Evolutionary conservation across 2,797 vertebrate genomes (phyloP).

Genomic region (Xenentodon cancila): DNA sequence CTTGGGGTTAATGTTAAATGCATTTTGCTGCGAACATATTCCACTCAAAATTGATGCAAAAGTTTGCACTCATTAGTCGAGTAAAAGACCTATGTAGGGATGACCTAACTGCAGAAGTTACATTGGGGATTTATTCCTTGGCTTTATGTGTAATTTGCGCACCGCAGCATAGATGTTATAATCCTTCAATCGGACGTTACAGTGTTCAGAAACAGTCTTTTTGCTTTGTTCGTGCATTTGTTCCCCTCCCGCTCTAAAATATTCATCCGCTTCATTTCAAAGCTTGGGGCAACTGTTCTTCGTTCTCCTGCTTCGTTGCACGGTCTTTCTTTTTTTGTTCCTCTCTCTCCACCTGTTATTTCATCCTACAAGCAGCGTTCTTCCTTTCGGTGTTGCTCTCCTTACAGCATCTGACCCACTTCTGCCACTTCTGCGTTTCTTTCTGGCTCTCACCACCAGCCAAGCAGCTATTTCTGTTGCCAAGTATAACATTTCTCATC

Average conservation of each 20-base stretch:
- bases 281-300: conserved; percentile 13
- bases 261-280: conserved; percentile 27
- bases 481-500: conserved; percentile 79
- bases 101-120: too few relatives aligned
- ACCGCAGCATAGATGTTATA: not conserved
- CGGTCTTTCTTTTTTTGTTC: conserved; percentile 1
- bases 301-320: conserved; percentile 15
- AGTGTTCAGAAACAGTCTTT: not conserved
- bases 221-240: not conserved
- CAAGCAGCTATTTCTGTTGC: conserved; percentile 71
- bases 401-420: conserved; percentile 74
- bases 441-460: conserved; percentile 51
- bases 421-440: conserved; percentile 47
- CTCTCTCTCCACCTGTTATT: conserved; percentile 40
- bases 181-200: not conserved
- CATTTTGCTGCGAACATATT: too few relatives aligned
- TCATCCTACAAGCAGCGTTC: conserved; percentile 18
- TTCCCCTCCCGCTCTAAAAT: conserved; percentile 2
- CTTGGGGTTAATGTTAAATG: too few relatives aligned
- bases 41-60: too few relatives aligned
- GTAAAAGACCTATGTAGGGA: too few relatives aligned
- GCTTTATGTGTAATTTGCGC: too few relatives aligned
- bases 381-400: conserved; percentile 28
- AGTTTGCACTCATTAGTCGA: too few relatives aligned
- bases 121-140: too few relatives aligned